phyloP scores from a whole-genome alignment of 1,140 invertebrate genomes.

The Drosophila repleta region DNA sequence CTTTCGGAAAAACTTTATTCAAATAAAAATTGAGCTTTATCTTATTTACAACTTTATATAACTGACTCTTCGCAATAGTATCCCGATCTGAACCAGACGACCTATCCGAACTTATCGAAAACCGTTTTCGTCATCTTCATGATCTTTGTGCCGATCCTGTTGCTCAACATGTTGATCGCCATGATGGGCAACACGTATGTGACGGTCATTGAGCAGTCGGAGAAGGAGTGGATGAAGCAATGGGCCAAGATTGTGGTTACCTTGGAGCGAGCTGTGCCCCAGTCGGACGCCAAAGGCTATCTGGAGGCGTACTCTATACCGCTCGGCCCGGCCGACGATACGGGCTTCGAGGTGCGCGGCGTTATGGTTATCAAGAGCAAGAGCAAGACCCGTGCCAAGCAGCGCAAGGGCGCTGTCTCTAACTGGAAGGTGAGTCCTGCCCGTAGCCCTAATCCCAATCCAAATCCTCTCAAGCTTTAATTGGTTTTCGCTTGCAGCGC shows the following conservation, averaged over 20 bases:
- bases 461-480: not conserved
- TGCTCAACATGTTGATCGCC: constrained; percentile 99
- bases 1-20: too few relatives aligned
- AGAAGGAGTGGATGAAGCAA: constrained; percentile 99
- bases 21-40: too few relatives aligned
- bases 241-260: constrained; percentile 99
- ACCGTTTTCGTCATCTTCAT: constrained; percentile 98
- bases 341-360: constrained; percentile 92
- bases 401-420: constrained; percentile 96
- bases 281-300: constrained; percentile 94
- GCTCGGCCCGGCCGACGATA: constrained; percentile 92
- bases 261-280: constrained; percentile 95
- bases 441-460: not conserved
- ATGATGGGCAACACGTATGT: constrained; percentile 99
- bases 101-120: constrained; percentile 96
- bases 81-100: constrained; percentile 93
- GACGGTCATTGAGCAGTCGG: constrained; percentile 98
- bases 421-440: constrained; percentile 95
- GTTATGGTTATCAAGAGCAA: constrained; percentile 99
- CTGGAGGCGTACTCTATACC: constrained; percentile 98
- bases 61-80: constrained; percentile 88
- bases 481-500: constrained; percentile 85
- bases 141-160: constrained; percentile 97
- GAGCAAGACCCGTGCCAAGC: constrained; percentile 97
- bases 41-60: too few relatives aligned